These are phyloP conservation scores for Sceloporus tristichus DNA, from an alignment of 2,113 vertebrate species.

Conservation along the genomic window DNA sequence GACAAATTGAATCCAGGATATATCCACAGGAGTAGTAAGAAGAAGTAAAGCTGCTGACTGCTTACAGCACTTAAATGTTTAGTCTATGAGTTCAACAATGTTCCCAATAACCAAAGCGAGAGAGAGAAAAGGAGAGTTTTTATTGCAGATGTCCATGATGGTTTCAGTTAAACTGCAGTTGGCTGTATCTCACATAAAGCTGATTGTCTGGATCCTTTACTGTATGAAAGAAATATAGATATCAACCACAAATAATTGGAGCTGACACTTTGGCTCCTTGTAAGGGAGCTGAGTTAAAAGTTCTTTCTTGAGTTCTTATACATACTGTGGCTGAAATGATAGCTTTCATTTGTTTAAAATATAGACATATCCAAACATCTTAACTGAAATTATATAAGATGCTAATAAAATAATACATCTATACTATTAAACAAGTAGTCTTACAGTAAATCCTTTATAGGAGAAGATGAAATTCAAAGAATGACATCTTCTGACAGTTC, in stretches of 20 bases:
- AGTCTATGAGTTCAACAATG: conserved; percentile 76
- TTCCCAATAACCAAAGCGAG: conserved; percentile 65
- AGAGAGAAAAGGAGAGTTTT: conserved; percentile 60
- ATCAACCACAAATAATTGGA: conserved; percentile 66
- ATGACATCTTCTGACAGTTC: background rate
- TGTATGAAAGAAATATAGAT: conserved; percentile 68
- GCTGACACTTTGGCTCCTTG: conserved; percentile 60
- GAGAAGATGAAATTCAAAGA: background rate
- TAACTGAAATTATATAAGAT: conserved; percentile 50
- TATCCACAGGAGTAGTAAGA: conserved; percentile 63
- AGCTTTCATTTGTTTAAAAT: conserved; percentile 35
- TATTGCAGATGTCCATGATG: conserved; percentile 74
- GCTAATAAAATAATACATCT: conserved; percentile 39
- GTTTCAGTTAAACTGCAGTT: conserved; percentile 70
- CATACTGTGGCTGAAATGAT: conserved; percentile 22
- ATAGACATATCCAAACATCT: conserved; percentile 28
- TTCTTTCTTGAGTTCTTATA: background rate
- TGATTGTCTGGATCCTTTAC: conserved; percentile 64
- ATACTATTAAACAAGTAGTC: background rate
- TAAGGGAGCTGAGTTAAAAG: conserved; percentile 54
- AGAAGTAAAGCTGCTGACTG: conserved; percentile 77
- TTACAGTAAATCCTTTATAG: background rate
- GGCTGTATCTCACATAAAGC: conserved; percentile 62
- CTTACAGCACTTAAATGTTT: conserved; percentile 77
- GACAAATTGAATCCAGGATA: conserved; percentile 81